phyloP scores from a whole-genome alignment of 2,113 vertebrate species.

The Cepphus grylle region DNA sequence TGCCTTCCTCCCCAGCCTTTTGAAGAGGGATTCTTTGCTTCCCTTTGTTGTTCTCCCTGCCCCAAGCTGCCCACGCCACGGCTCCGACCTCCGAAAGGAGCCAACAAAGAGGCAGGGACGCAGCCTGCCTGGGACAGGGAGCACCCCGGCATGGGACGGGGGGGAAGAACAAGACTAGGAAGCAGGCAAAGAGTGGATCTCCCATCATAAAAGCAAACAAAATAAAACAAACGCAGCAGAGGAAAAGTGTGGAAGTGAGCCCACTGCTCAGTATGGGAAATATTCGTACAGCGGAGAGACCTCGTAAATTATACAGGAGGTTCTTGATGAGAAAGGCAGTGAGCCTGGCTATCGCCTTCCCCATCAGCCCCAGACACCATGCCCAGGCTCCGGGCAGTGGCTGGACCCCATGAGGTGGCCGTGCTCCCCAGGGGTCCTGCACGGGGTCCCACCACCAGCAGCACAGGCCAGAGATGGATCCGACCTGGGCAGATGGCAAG shows the following conservation, averaged over 20 bases:
- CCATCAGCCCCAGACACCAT: accelerated
- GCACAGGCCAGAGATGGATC: neutral
- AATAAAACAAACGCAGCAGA: neutral
- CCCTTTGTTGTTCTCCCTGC: neutral
- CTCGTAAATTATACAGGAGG: neutral
- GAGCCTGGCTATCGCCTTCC: neutral
- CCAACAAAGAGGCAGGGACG: neutral
- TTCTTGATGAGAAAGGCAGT: neutral
- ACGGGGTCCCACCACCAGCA: accelerated
- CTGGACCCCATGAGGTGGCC: accelerated
- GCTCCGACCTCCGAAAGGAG: neutral
- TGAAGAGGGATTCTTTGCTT: neutral
- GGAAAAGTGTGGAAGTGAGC: neutral
- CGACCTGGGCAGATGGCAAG: accelerated
- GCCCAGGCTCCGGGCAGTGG: neutral
- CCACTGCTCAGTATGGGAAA: neutral
- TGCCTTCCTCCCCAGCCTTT: neutral
- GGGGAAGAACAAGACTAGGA: neutral
- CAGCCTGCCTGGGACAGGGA: neutral
- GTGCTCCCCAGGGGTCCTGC: neutral
- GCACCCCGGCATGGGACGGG: accelerated
- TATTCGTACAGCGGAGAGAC: neutral
- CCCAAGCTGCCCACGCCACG: neutral
- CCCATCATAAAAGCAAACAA: neutral
- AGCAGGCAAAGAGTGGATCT: neutral